Evolutionary conservation across 2,888 invertebrate species (phyloP).

Genomic region (Taphrorychus bicolor): DNA sequence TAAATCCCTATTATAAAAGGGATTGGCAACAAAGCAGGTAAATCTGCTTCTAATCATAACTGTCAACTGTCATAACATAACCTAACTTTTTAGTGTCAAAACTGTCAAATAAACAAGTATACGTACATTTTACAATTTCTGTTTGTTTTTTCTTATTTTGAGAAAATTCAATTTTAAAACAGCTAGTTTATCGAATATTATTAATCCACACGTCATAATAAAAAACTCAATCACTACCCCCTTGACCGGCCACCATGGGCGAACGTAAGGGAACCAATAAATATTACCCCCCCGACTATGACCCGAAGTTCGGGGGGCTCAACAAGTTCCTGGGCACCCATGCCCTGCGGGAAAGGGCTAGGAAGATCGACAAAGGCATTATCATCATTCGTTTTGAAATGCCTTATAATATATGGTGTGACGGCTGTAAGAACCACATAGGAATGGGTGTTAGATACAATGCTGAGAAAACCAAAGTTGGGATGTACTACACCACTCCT

Average conservation of each 20-base stretch:
- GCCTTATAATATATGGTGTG: constrained; percentile 99
- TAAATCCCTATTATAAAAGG: too few relatives aligned
- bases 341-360: constrained; percentile 93
- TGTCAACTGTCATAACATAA: neutral
- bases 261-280: constrained; percentile 97
- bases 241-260: constrained; percentile 70
- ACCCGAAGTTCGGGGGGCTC: constrained; percentile 92
- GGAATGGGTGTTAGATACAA: constrained; percentile 99
- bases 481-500: constrained; percentile 98
- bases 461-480: constrained; percentile 90
- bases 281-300: constrained; percentile 99
- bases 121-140: neutral
- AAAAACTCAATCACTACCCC: neutral
- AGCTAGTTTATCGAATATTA: neutral
- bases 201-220: neutral
- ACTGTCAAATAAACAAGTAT: neutral
- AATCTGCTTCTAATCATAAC: too few relatives aligned
- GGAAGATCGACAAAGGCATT: constrained; percentile 95
- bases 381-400: constrained; percentile 97
- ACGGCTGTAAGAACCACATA: constrained; percentile 96
- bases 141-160: neutral
- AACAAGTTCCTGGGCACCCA: constrained; percentile 95
- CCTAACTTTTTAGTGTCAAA: neutral
- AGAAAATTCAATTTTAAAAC: neutral
- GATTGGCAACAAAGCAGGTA: too few relatives aligned